These are phyloP conservation scores for Trichacis sp. DNA, from an alignment of 2,888 invertebrate genomes.

Conservation along the genomic window DNA sequence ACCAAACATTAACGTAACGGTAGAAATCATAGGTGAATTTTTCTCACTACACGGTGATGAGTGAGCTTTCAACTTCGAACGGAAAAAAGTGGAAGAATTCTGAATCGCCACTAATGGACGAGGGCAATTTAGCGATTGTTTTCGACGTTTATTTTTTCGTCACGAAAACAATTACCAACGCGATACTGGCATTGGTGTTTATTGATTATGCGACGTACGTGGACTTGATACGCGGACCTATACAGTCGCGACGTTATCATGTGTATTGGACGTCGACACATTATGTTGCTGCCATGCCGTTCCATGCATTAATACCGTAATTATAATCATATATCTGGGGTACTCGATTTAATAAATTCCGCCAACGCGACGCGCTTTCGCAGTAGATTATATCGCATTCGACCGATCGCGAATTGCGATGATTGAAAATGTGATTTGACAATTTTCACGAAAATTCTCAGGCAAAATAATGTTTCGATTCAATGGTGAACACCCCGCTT, in stretches of 20 bases:
- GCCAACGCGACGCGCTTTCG: neutral
- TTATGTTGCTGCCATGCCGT: constrained; percentile 25
- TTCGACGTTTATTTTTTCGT: constrained; percentile 5
- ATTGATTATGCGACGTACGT: constrained; percentile 20
- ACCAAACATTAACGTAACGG: too few species aligned
- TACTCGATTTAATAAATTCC: neutral
- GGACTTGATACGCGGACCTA: constrained; percentile 18
- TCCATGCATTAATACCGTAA: constrained; percentile 23
- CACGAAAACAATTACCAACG: constrained; percentile 15
- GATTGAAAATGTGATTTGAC: neutral
- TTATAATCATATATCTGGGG: constrained; percentile 14
- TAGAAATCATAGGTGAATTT: too few species aligned
- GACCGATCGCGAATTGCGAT: neutral
- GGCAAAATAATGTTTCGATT: too few species aligned
- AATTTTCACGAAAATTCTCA: constrained; percentile 2
- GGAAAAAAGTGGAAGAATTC: too few species aligned
- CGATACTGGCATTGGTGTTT: constrained; percentile 21
- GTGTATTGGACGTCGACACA: constrained; percentile 23
- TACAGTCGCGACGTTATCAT: constrained; percentile 23
- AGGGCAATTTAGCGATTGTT: too few species aligned
- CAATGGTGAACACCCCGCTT: too few species aligned
- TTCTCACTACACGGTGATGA: too few species aligned
- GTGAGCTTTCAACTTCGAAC: too few species aligned
- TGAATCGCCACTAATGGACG: too few species aligned
- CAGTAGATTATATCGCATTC: neutral